Evolutionary conservation across 64 coral and sea anemone genomes (phyloP), one percentile per base, ranked within the genome.

Genomic region (Montipora efflorescens): DNA sequence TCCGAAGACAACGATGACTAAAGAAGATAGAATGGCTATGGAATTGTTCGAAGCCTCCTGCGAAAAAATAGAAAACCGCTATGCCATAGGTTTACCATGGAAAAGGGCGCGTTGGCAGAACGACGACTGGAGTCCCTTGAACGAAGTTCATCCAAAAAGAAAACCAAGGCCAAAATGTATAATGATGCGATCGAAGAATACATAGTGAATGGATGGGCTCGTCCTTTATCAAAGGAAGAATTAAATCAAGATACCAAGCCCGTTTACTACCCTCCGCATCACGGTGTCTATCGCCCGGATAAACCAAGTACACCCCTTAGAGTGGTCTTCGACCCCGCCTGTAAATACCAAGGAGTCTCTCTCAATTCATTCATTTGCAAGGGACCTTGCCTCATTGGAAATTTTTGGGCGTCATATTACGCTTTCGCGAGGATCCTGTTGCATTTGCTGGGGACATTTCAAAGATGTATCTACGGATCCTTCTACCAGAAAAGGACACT

Each of bases 281-380:
- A 75, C 18, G 67, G 51, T 53, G 51, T 53, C 8, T 53, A 53
- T 8, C 51, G 51, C 4, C 51, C 51, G 8, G 51, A 53, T 8
- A 53, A 69, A 69, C 67, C 67, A 69, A 69, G 67, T 14, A 25
- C 53, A 8, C 82, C 82, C 12, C 59, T 10, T 9, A 14, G 52
- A n/a, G 67, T 86, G 3, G 82, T 86, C 59, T 86, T 86, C 20
- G 58, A 82, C 25, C 80, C 82, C 43, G 82, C 82, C 19, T 66
- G 55, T 66, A 5, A 66, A 62, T 66, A 86, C 20, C 53, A 67
- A 5, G 46, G 82, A n/a, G 82, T 46, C 23, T 86, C 59, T 23
- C 19, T 66, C 3, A 86, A 86, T 68, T 86, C 82, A 20, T 61
- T 86, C 21, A 7, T 86, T 8, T 86, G 67, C n/a, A 86, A 86